Evolutionary conservation across 2,888 invertebrate species (phyloP).

Genomic region (Petrophora chlorosata): DNA sequence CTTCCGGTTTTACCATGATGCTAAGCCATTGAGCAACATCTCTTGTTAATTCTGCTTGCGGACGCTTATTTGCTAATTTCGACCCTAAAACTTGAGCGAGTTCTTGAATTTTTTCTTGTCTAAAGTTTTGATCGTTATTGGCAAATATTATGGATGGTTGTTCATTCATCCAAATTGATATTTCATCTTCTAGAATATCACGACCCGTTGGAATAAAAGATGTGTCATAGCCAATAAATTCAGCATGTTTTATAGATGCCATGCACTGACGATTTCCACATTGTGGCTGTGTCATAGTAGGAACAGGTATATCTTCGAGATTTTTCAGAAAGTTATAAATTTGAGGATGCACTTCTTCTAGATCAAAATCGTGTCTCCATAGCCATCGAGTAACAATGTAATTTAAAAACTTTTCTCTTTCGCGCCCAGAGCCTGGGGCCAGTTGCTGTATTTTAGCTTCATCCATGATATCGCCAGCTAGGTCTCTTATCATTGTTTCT

Average conservation of each 20-base stretch:
- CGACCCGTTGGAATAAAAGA: conserved; percentile 41
- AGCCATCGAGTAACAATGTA: conserved; percentile 54
- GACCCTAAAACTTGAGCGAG: conserved; percentile 47
- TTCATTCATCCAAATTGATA: conserved; percentile 60
- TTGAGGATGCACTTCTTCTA: conserved; percentile 42
- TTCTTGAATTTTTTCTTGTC: conserved; percentile 44
- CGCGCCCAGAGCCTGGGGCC: conserved; percentile 34
- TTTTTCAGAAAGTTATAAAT: conserved; percentile 40
- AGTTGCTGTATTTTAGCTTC: conserved; percentile 48
- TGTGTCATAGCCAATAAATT: conserved; percentile 31
- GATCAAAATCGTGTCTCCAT: conserved; percentile 46
- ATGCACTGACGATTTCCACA: conserved; percentile 51
- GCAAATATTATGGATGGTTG: conserved; percentile 48
- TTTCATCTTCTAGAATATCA: conserved; percentile 57
- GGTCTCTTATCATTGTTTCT: conserved; percentile 49
- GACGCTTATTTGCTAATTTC: conserved; percentile 38
- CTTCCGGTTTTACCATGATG: conserved; percentile 41
- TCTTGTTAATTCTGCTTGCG: conserved; percentile 41
- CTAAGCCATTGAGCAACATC: conserved; percentile 49
- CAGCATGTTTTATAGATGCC: conserved; percentile 38
- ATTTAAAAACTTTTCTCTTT: conserved; percentile 40
- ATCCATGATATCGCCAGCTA: conserved; percentile 54
- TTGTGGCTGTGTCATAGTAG: conserved; percentile 45
- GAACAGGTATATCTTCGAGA: conserved; percentile 43
- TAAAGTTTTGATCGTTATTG: conserved; percentile 33